These are phyloP conservation scores for Temnothorax longispinosus DNA, from an alignment of 1,140 invertebrate genomes.

Conservation along the genomic window DNA sequence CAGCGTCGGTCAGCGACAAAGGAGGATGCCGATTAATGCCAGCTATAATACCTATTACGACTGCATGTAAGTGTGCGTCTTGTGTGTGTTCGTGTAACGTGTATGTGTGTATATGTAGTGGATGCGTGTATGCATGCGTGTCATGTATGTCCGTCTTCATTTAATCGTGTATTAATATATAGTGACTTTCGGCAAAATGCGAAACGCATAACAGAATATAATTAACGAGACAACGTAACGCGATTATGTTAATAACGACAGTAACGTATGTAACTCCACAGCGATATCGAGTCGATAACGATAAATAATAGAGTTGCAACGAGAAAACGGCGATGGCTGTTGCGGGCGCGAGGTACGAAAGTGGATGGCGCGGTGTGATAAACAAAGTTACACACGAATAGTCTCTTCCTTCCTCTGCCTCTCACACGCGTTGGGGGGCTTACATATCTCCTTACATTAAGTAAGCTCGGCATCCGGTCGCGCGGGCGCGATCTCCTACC, in stretches of 20 bases:
- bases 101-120: background rate
- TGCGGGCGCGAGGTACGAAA: constrained; percentile 72
- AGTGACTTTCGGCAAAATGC: constrained; percentile 67
- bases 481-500: constrained; percentile 11
- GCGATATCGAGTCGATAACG: constrained; percentile 74
- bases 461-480: constrained; percentile 47
- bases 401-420: constrained; percentile 39
- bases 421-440: constrained; percentile 27
- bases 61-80: constrained; percentile 27
- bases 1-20: constrained; percentile 72
- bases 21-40: constrained; percentile 66
- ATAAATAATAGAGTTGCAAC: constrained; percentile 75
- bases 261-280: constrained; percentile 77
- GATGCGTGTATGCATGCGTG: background rate
- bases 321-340: constrained; percentile 65
- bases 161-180: constrained; percentile 59
- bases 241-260: constrained; percentile 77
- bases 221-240: constrained; percentile 77
- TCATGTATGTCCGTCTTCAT: constrained; percentile 16
- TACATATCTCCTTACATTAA: constrained; percentile 20
- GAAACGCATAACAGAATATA: constrained; percentile 80
- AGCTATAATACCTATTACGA: constrained; percentile 59
- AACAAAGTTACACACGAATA: constrained; percentile 45
- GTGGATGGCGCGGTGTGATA: constrained; percentile 48
- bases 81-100: background rate